Evolutionary conservation across 2,797 vertebrate species (phyloP).

Genomic region (Pipistrellus kuhlii): DNA sequence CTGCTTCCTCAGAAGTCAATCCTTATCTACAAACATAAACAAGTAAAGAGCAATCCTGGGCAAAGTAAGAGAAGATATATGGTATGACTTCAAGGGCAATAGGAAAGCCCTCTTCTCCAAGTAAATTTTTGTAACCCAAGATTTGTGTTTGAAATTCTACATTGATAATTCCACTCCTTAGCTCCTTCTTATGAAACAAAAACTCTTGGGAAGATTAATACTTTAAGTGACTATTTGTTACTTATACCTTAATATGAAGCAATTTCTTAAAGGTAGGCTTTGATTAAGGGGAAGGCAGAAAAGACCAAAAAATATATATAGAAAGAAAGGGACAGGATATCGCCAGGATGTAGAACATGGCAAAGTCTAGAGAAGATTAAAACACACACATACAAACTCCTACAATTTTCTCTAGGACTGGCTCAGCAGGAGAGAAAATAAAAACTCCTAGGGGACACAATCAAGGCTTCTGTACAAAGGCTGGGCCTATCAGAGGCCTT

Average conservation of each 20-base stretch:
- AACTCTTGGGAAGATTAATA: constrained; percentile 34
- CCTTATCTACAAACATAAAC: background rate
- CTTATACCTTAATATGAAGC: constrained; percentile 39
- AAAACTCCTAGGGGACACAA: constrained; percentile 8
- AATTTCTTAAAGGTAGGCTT: constrained; percentile 52
- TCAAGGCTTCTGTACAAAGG: constrained; percentile 31
- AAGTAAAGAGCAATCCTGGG: background rate
- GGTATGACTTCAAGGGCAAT: constrained; percentile 39
- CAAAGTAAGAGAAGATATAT: constrained; percentile 43
- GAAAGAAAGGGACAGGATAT: background rate
- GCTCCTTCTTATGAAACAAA: constrained; percentile 42
- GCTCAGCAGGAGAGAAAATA: constrained; percentile 40
- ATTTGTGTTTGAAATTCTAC: constrained; percentile 46
- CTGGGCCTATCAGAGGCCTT: constrained; percentile 6
- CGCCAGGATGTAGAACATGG: constrained; percentile 3
- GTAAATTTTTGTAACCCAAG: constrained; percentile 45
- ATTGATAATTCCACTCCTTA: constrained; percentile 54
- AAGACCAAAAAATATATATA: background rate
- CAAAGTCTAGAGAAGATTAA: constrained; percentile 46
- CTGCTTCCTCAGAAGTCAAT: constrained; percentile 15
- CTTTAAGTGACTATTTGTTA: constrained; percentile 24
- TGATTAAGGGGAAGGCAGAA: constrained; percentile 2
- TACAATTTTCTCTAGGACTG: constrained; percentile 44
- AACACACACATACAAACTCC: background rate
- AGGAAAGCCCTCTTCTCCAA: constrained; percentile 45